Base-by-base conservation (phyloP, 2,888 invertebrate genomes). In the Morpho achilles region DNA sequence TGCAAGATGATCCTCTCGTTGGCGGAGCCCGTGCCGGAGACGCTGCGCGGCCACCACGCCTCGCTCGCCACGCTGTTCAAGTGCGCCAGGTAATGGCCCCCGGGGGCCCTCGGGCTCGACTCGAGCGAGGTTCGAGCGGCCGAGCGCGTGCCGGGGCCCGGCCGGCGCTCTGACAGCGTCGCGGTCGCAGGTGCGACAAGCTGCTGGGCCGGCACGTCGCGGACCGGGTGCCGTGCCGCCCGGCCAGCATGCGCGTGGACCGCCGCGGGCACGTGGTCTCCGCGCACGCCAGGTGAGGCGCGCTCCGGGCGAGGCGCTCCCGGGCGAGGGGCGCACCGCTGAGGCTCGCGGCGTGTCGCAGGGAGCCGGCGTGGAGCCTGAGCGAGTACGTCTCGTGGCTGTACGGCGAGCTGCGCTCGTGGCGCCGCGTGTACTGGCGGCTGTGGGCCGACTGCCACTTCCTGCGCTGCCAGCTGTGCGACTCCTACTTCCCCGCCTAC, bases 381-480 rank as follows among this genome's bases (percentile, higher is more conserved):
- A 96, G 95, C 75, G 94, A 95, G 56, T 96, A 96, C 79, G 93
- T 98, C 41, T 82, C 94, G 47, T 93, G 94, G 73, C 80, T 97
- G 61, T 95, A 95, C 74, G 93, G 93, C 16, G 95, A 96, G 73
- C 87, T 97, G 59, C 95, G 96, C 64, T 94, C 95, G 0, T 98
- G 98, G 98, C 92, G 97, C 0, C 94, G 94, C 73, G 97, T 98
- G 3, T 98, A 98, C 84, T 98, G 98, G 98, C 93, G 96, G 48
- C 86, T 98, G 50, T 98, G 98, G 98, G 97, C 97, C 0, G 95
- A 96, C 72, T 95, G 97, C 65, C 98, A 98, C 82, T 96, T 95
- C 82, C 88, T 98, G 32, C 93, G 93, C 60, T 98, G 98, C 74
- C 93, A 93, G 51, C 92, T 93, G 2, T 98, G 97, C 74, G 95